A percentile compares a stretch with the other conserved stretches of the same genome.
Conservation (phyloP, 1,140 invertebrate species). For the Laupala kohalensis region DNA sequence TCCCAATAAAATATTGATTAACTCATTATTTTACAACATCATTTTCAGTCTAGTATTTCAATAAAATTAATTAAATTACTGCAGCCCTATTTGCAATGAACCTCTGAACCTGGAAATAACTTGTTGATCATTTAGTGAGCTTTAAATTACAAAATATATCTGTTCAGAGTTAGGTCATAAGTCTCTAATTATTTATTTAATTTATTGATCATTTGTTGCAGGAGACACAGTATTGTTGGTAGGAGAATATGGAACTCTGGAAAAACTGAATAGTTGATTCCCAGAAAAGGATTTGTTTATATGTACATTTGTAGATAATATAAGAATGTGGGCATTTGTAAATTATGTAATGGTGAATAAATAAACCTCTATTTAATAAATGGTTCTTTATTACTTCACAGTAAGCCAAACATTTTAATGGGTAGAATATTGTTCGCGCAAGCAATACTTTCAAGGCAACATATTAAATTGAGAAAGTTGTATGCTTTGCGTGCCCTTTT, state of each 20-base stretch:
- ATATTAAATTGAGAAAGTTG: not conserved
- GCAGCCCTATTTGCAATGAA: not conserved
- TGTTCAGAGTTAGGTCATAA: too few species aligned
- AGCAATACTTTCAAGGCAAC: not conserved
- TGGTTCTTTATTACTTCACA: not conserved
- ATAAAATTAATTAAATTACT: not conserved
- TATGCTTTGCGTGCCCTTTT: not conserved
- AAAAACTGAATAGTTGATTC: not conserved
- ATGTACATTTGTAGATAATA: too few species aligned
- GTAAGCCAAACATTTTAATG: not conserved
- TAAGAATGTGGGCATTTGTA: not conserved
- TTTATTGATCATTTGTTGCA: not conserved
- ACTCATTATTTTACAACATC: not conserved
- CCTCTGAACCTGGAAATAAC: not conserved
- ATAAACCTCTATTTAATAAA: not conserved
- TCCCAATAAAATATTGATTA: too few species aligned
- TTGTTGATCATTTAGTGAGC: not conserved
- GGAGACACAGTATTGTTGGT: slow-evolving; percentile 4
- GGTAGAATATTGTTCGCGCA: not conserved
- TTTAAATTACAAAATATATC: too few species aligned
- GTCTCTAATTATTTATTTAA: not conserved
- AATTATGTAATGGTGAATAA: not conserved
- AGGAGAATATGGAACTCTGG: not conserved
- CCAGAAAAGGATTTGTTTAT: too few species aligned
- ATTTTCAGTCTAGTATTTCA: not conserved